Evolutionary conservation across 92 coral and sea anemone genomes (phyloP), one percentile per base, ranked within the genome.

Genomic region (Ricordea florida): DNA sequence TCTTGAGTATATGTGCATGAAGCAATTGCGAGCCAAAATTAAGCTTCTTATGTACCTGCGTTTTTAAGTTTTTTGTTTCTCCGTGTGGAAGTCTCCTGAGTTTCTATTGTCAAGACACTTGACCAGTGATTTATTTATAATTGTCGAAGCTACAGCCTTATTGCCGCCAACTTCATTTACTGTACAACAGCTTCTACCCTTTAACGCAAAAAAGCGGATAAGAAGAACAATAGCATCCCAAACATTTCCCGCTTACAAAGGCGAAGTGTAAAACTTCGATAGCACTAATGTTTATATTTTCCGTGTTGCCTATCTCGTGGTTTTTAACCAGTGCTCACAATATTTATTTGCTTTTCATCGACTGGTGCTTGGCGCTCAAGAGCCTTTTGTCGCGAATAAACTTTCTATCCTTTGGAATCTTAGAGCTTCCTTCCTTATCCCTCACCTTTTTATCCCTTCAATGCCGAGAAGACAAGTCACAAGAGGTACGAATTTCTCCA

Each of bases 331-430:
- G 53, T 40, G 21, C 56, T 53, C 56, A 44, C 77, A 70, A 70
- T 70, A 70, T 70, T 70, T 38, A 70, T 70, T 37, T 55, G 66
- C 9, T 70, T 70, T 70, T 55, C 33, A 53, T 37, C 51, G 26
- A 21, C 77, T 25, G 65, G 77, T 70, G 77, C 56, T 65, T 70
- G 66, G 29, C 20, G 53, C 28, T 8, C 25, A 32, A 51, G 1
- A 23, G 63, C 30, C 77, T 55, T 27, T 37, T 60, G 67, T 41
- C 53, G 20, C 20, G 77, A 55, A 38, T 70, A 40, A 28, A 28
- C 25, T 55, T 45, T 62, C 23, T 42, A 38, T 31, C 22, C 20
- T 18, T 32, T 40, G 5, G 11, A 20, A 24, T 37, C 24, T 37
- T 37, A 24, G 47, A 23, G 33, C 29, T 52, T 24, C 22, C 21